A percentile compares a stretch with the other conserved stretches of the same genome.
Evolutionary conservation across 2,797 vertebrate genomes (phyloP).

Genomic region (Rhynchonycteris naso): DNA sequence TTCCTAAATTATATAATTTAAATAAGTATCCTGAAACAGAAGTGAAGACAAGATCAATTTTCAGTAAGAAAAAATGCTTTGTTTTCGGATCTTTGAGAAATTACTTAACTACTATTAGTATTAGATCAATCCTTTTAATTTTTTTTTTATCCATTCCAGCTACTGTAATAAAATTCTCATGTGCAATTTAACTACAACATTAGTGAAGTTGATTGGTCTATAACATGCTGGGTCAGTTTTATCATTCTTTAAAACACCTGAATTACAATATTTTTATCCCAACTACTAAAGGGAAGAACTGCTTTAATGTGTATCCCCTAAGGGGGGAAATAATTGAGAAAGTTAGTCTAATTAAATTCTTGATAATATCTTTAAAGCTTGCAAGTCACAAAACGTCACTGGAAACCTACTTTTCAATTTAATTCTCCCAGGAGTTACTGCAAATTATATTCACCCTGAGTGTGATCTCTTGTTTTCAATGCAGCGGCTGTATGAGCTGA

Average conservation of each 20-base stretch:
- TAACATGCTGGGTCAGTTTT: constrained; percentile 55
- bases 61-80: background rate
- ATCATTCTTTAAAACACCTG: constrained; percentile 43
- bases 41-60: background rate
- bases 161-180: constrained; percentile 31
- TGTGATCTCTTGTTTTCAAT: background rate
- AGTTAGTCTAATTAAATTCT: constrained; percentile 62
- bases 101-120: background rate
- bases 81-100: constrained; percentile 26
- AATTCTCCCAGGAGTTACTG: constrained; percentile 45
- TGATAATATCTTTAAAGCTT: constrained; percentile 60
- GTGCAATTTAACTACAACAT: constrained; percentile 36
- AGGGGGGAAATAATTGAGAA: background rate
- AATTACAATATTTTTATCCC: constrained; percentile 68
- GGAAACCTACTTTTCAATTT: constrained; percentile 46
- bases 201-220: constrained; percentile 49
- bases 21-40: background rate
- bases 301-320: background rate
- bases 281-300: constrained; percentile 24
- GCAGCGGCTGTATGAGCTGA: background rate
- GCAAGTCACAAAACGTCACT: constrained; percentile 41
- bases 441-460: background rate
- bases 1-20: background rate
- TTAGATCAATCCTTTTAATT: constrained; percentile 14
- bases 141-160: constrained; percentile 33